These are phyloP conservation scores for Neolamprologus ventralis DNA, from an alignment of 2,113 vertebrate species.

Conservation along the genomic window DNA sequence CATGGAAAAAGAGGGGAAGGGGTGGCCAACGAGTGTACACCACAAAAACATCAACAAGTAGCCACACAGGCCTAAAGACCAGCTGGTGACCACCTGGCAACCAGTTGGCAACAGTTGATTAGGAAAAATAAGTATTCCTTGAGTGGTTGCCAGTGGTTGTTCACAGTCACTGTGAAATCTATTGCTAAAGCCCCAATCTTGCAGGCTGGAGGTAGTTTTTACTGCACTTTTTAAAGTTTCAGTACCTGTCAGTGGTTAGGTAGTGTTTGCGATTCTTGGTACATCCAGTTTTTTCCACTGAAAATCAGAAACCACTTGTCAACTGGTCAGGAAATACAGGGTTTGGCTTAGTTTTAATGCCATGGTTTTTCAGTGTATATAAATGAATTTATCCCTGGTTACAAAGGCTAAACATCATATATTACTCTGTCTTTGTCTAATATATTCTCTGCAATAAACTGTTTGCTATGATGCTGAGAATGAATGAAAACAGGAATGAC, in stretches of 20 bases:
- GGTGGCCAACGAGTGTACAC: neutral
- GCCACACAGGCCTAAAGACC: neutral
- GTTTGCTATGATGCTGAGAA: neutral
- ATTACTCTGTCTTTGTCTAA: neutral
- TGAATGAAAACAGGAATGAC: neutral
- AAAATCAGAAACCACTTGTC: neutral
- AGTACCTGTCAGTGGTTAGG: neutral
- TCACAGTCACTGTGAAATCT: neutral
- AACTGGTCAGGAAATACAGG: neutral
- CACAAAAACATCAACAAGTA: neutral
- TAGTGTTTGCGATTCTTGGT: neutral
- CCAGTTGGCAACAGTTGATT: neutral
- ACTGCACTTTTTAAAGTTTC: neutral
- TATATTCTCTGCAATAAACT: neutral
- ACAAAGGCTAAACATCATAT: neutral
- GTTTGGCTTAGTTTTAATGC: neutral
- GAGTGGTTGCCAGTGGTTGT: neutral
- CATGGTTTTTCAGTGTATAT: neutral
- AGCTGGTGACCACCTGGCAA: neutral
- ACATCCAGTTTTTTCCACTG: neutral
- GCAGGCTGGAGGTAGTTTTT: neutral
- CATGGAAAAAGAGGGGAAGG: neutral
- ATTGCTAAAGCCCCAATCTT: neutral
- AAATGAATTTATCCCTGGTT: neutral
- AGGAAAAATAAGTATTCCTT: neutral